Percentiles rank a stretch among this genome's conserved stretches.
phyloP scores from a whole-genome alignment of 1,140 invertebrate species.

The Drosophila equinoxialis region DNA sequence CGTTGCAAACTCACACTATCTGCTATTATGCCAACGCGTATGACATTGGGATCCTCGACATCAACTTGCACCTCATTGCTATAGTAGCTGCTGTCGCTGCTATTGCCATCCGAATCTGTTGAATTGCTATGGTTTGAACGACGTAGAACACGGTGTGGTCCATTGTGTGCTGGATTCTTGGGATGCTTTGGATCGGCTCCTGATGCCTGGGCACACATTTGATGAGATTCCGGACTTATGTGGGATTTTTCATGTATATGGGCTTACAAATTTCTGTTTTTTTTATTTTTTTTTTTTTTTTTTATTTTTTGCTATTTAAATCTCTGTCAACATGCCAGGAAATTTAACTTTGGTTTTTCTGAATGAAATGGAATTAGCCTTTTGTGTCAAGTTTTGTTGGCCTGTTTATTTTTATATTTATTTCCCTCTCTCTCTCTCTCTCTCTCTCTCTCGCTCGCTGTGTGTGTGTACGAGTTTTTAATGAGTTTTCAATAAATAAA shows the following conservation, averaged over 20 bases:
- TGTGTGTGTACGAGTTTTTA: constrained; percentile 64
- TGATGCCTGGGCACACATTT: background rate
- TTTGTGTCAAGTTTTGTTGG: constrained; percentile 4
- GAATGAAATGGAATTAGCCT: background rate
- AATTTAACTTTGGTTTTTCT: background rate
- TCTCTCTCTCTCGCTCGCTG: background rate
- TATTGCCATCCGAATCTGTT: background rate
- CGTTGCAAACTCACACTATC: constrained; percentile 38
- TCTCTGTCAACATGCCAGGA: constrained; percentile 2
- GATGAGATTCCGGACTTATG: background rate
- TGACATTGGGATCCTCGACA: constrained; percentile 34
- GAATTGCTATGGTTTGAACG: background rate
- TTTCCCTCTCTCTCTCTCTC: no score
- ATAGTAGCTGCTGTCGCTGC: background rate
- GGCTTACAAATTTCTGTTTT: background rate
- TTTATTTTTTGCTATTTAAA: background rate
- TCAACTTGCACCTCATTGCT: background rate
- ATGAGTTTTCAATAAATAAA: constrained; percentile 75
- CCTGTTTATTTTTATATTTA: constrained; percentile 1
- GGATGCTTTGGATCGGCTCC: background rate
- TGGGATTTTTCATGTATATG: constrained; percentile 1
- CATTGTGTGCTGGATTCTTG: background rate
- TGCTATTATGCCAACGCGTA: constrained; percentile 51
- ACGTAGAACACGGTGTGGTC: background rate
- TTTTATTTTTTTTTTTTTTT: background rate